Percentiles rank a stretch among this genome's conserved stretches.
phyloP scores from a whole-genome alignment of 2,888 invertebrate genomes.

The Drosophila rubida region DNA sequence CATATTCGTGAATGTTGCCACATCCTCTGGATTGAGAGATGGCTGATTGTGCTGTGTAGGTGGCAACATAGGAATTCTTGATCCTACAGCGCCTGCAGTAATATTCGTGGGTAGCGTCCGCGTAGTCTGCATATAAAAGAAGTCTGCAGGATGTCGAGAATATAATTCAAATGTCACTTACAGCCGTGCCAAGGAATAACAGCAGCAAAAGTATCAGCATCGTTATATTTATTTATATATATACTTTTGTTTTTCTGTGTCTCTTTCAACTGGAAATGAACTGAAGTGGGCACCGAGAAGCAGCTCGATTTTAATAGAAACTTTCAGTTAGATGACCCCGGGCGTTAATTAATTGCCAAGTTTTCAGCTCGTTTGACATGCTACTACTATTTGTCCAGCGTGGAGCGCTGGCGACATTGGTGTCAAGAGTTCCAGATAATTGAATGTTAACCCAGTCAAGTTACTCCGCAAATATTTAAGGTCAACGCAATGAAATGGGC shows the following conservation, averaged over 20 bases:
- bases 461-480: slow-evolving; percentile 65
- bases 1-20: slow-evolving; percentile 62
- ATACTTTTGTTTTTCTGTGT: background rate
- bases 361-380: slow-evolving; percentile 51
- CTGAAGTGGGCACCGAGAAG: slow-evolving; percentile 26
- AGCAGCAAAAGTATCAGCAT: slow-evolving; percentile 22
- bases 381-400: slow-evolving; percentile 42
- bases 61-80: slow-evolving; percentile 49
- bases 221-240: slow-evolving; percentile 18
- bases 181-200: slow-evolving; percentile 31
- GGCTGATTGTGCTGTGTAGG: slow-evolving; percentile 35
- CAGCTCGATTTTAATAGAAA: slow-evolving; percentile 58
- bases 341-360: slow-evolving; percentile 65
- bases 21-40: slow-evolving; percentile 57
- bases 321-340: slow-evolving; percentile 50
- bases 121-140: slow-evolving; percentile 11
- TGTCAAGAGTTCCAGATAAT: slow-evolving; percentile 72
- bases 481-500: slow-evolving; percentile 23
- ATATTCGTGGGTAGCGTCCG: slow-evolving; percentile 32
- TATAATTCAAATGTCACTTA: slow-evolving; percentile 34
- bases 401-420: slow-evolving; percentile 61
- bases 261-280: slow-evolving; percentile 22
- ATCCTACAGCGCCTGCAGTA: slow-evolving; percentile 6
- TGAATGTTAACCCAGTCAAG: slow-evolving; percentile 50
- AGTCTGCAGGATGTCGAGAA: background rate